Base-by-base conservation (phyloP, 2,113 vertebrate genomes). In the Machaerirhynchus nigripectus region DNA sequence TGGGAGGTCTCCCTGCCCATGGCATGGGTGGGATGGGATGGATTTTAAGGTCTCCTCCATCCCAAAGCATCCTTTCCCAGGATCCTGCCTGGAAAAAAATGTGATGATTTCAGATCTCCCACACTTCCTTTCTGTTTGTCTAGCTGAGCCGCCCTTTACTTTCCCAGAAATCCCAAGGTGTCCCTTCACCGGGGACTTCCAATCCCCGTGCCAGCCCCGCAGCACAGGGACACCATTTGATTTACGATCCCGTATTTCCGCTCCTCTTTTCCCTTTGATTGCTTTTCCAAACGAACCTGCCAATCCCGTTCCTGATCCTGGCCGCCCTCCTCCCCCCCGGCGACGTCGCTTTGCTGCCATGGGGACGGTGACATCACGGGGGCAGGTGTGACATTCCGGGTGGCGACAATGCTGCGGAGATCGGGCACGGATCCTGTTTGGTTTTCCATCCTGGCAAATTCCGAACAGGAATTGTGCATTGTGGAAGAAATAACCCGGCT, bases 201-300 rank as follows among this genome's bases (percentile, higher is more conserved):
- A 23, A 50, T 55, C 56, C 35, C 21, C 6, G 1, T 2, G 9
- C 4, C 19, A 31, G 4, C 9, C 12, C 0, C 11, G 1, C 7
- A 31, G 28, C 35, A 8, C 15, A 1, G 12, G 39, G 10, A 11
- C 20, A 20, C 4, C 2, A 1, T 39, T 49, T 27, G 4, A 59
- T 16, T 52, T 11, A 5, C 0, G 14, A 15, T 9, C 39, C 1
- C 0, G 59, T 5, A 2, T 21, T 64, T 64, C 6, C 77, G 1
- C 15, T 33, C 18, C 46, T 35, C n/a, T 80, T 44, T 57, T 23
- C 35, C 61, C 10, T 30, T 11, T 3, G 21, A 22, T 20, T 28
- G 10, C 7, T 84, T 74, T 84, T 61, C 57, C 68, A 47, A 46
- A 49, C 0, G 10, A 67, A 13, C 35, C 47, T 14, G 9, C 42